phyloP scores from a whole-genome alignment of 2,888 invertebrate species.

The Linnaemya vulpina region DNA sequence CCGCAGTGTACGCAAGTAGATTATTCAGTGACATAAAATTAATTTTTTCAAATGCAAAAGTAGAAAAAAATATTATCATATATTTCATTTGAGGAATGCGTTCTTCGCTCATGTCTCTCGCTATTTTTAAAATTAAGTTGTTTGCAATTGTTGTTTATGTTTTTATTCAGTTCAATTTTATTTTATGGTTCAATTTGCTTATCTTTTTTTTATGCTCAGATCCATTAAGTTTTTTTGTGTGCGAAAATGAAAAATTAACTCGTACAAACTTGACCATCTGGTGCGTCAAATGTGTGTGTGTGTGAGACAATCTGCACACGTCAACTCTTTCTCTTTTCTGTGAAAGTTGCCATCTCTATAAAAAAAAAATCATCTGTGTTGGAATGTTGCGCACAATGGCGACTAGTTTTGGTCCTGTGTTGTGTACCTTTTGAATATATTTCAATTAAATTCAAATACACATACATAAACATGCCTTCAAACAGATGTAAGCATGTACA shows the following conservation, averaged over 20 bases:
- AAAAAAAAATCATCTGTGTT: background rate
- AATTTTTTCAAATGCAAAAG: slow-evolving; percentile 78
- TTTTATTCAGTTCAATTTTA: slow-evolving; percentile 12
- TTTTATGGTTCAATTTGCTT: slow-evolving; percentile 38
- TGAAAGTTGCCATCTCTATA: background rate
- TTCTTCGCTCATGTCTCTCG: background rate
- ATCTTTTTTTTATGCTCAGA: slow-evolving; percentile 4
- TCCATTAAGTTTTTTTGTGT: slow-evolving; percentile 8
- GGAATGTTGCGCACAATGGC: too few species aligned
- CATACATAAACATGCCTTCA: too few species aligned
- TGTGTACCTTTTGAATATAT: too few species aligned
- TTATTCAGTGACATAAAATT: slow-evolving; percentile 76
- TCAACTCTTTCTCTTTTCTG: background rate
- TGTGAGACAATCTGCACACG: slow-evolving; percentile 1
- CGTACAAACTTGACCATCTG: slow-evolving; percentile 37
- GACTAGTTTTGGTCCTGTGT: too few species aligned
- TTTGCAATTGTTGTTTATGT: slow-evolving; percentile 18
- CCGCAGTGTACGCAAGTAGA: background rate
- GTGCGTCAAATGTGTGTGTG: slow-evolving; percentile 34
- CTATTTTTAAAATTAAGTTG: slow-evolving; percentile 32
- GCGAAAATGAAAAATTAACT: slow-evolving; percentile 36
- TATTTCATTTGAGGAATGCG: slow-evolving; percentile 36
- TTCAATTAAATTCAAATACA: too few species aligned
- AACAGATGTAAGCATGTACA: too few species aligned
- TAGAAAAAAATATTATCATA: slow-evolving; percentile 52